A percentile compares a stretch with the other conserved stretches of the same genome.
phyloP scores from a whole-genome alignment of 2,888 invertebrate genomes.

The Ligdia adustata region DNA sequence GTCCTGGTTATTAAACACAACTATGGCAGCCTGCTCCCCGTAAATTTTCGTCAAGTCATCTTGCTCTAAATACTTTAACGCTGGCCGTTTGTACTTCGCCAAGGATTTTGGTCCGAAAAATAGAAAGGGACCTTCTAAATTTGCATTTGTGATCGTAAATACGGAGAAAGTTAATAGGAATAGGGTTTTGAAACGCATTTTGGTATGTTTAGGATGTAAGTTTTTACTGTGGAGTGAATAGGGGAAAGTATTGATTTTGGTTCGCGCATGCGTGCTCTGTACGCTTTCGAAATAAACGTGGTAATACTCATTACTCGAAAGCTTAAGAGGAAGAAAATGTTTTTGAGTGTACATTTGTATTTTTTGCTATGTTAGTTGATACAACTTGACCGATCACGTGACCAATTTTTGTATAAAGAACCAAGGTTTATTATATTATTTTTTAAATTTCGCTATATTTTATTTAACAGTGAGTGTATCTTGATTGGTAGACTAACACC shows the following conservation, averaged over 20 bases:
- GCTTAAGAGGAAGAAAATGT: no score
- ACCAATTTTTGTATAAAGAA: no score
- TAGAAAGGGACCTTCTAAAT: conserved; percentile 84
- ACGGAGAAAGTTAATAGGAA: conserved; percentile 36
- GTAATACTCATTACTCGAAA: no score
- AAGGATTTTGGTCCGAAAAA: conserved; percentile 84
- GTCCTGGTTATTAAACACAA: conserved; percentile 85
- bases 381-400: no score
- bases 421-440: no score
- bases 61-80: conserved; percentile 79
- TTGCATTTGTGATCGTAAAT: conserved; percentile 56
- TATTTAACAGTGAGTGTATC: no score
- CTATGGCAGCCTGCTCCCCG: conserved; percentile 81
- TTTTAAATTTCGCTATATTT: no score
- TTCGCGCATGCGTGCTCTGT: conserved; percentile 35
- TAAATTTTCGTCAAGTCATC: conserved; percentile 84
- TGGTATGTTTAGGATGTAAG: conserved; percentile 13
- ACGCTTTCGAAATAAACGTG: no score
- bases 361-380: no score
- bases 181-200: conserved; percentile 30
- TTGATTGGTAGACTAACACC: no score
- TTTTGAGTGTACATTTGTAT: no score
- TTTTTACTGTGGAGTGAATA: neutral
- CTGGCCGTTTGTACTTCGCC: conserved; percentile 73
- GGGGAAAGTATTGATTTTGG: conserved; percentile 30